A percentile compares a stretch with the other conserved stretches of the same genome.
Conservation (phyloP, 2,888 invertebrate species). For the Muschampia plurimacula region DNA sequence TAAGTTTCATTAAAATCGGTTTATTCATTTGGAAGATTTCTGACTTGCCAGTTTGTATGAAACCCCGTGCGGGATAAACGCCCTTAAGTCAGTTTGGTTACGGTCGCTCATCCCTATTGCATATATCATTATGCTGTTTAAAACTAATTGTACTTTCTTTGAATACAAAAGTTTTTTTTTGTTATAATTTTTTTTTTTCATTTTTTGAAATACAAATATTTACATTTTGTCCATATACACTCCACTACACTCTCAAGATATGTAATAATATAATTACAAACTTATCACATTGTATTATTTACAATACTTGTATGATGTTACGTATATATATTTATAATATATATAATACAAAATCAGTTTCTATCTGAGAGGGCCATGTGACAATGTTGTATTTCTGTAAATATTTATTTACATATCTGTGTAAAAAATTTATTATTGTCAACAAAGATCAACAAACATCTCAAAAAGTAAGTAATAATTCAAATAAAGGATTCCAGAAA, state of each 20-base stretch:
- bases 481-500: neutral
- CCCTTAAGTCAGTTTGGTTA: neutral
- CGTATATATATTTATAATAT: neutral
- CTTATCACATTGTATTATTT: slow-evolving; percentile 62
- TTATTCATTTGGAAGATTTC: too few species aligned
- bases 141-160: slow-evolving; percentile 51
- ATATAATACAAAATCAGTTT: neutral
- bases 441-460: neutral
- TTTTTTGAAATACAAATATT: slow-evolving; percentile 17
- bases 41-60: too few species aligned
- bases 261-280: slow-evolving; percentile 52
- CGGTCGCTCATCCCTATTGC: too few species aligned
- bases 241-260: slow-evolving; percentile 50
- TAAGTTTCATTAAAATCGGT: too few species aligned
- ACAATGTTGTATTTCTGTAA: too few species aligned
- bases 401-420: too few species aligned
- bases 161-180: slow-evolving; percentile 47
- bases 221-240: slow-evolving; percentile 24
- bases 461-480: neutral
- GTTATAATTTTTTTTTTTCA: slow-evolving; percentile 39
- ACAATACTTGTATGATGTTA: slow-evolving; percentile 9
- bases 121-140: slow-evolving; percentile 18
- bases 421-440: neutral
- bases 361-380: neutral
- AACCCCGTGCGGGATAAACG: too few species aligned